A percentile compares a stretch with the other conserved stretches of the same genome.
Evolutionary conservation across 2,888 invertebrate species (phyloP).

Genomic region (Eupithecia dodoneata): DNA sequence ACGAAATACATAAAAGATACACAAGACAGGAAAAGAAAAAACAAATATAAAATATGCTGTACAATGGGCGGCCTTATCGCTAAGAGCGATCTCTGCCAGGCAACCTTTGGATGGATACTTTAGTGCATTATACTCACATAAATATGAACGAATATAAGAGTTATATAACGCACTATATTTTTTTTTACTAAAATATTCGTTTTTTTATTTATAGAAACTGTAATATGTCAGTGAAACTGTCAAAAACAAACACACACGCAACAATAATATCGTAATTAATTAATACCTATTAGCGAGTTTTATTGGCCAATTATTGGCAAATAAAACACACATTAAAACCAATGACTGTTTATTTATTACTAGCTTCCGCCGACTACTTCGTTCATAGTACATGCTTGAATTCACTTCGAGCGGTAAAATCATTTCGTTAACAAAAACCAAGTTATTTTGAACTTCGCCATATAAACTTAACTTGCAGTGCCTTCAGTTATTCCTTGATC

Average conservation of each 20-base stretch:
- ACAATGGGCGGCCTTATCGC: no score
- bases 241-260: constrained; percentile 1
- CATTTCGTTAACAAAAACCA: not conserved
- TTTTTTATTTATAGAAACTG: not conserved
- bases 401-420: not conserved
- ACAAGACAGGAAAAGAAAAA: no score
- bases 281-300: not conserved
- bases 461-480: no score
- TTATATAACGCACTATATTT: not conserved
- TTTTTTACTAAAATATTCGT: not conserved
- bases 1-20: no score
- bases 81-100: no score
- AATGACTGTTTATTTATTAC: not conserved
- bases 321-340: constrained; percentile 1
- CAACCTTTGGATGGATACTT: no score
- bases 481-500: no score
- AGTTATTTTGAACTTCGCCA: no score
- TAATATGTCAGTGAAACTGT: not conserved
- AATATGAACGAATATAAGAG: not conserved
- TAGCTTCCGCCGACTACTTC: constrained; percentile 4
- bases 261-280: constrained; percentile 1
- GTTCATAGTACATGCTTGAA: not conserved
- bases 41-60: no score
- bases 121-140: not conserved
- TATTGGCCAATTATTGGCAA: constrained; percentile 1